These are phyloP conservation scores for Adelphocoris suturalis DNA, from an alignment of 2,888 invertebrate species.

Conservation along the genomic window DNA sequence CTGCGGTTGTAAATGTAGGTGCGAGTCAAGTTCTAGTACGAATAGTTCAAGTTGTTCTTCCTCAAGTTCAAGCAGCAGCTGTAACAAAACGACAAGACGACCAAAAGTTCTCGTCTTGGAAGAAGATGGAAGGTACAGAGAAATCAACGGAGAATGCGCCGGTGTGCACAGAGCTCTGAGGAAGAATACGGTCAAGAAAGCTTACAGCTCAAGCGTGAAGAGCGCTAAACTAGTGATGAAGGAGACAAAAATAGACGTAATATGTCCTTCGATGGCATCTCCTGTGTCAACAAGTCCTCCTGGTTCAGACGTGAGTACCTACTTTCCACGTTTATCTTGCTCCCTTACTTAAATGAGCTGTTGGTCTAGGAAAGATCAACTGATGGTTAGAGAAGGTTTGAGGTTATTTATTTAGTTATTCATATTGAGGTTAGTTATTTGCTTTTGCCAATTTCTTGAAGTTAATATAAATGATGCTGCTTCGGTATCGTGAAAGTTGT, in stretches of 20 bases:
- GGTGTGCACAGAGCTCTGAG: background rate
- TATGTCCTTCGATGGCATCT: background rate
- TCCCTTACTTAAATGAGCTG: too few relatives aligned
- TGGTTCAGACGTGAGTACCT: background rate
- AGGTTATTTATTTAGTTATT: too few relatives aligned
- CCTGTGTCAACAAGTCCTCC: background rate
- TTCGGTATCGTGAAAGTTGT: too few relatives aligned
- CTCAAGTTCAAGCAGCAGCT: background rate
- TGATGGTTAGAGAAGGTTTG: too few relatives aligned
- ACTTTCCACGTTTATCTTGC: too few relatives aligned
- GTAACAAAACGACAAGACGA: background rate
- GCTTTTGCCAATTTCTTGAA: too few relatives aligned
- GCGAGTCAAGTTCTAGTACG: background rate
- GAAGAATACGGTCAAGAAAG: background rate
- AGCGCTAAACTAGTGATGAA: constrained; percentile 5
- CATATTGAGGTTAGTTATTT: too few relatives aligned
- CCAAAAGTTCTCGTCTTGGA: constrained; percentile 60
- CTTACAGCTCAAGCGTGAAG: background rate
- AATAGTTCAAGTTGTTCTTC: background rate
- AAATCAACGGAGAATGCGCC: background rate
- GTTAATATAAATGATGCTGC: too few relatives aligned
- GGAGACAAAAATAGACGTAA: constrained; percentile 1
- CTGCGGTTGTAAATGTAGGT: constrained; percentile 52
- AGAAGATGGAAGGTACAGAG: constrained; percentile 53
- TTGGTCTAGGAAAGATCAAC: too few relatives aligned